Base-by-base conservation (phyloP, 1,140 invertebrate genomes). In the Drosophila quadrilineata region DNA sequence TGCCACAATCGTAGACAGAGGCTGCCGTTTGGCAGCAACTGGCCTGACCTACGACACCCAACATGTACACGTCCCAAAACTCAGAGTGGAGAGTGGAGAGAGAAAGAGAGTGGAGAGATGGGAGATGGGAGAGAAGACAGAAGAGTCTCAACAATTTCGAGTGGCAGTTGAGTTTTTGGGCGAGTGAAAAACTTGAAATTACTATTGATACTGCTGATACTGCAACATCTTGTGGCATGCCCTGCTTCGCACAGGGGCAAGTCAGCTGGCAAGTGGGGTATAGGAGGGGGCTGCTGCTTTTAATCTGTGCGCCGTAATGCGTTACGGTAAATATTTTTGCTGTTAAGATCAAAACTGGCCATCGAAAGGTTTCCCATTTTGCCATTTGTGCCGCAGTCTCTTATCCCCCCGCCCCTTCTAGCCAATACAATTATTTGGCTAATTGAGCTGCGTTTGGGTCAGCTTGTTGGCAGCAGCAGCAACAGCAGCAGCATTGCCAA, bases 311-410 rank as follows among this genome's bases (percentile, higher is more conserved):
- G 35, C 45, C 66, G 52, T 82, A 80, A 82, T 80, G 76, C 77
- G 77, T 84, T 84, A 84, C 77, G 77, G 77, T 84, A 84, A 84
- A 84, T 77, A 84, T 77, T 74, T 70, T 77, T 82, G 67, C 79
- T 71, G 70, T 84, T 84, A 77, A 77, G 77, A 84, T 84, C 77
- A 57, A 73, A 50, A 50, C 58, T 56, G 43, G 24, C 65, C 57
- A 68, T 54, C 64, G 48, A 62, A 62, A 66, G 57, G 57, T 67
- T 46, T 45, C 41, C 2, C 22, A n/a, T n/a, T n/a, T n/a, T 45
- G 24, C 33, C 31, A 10, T 1, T 16, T 41, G 24, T 60, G n/a
- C 21, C 43, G 41, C 33, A 49, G 57, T 26, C 26, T 43, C n/a
- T n/a, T n/a, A n/a, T n/a, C n/a, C n/a, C n/a, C n/a, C n/a, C n/a